Percentiles rank a stretch among this genome's conserved stretches.
phyloP scores from a whole-genome alignment of 2,113 vertebrate genomes.

The Seriola dumerili region DNA sequence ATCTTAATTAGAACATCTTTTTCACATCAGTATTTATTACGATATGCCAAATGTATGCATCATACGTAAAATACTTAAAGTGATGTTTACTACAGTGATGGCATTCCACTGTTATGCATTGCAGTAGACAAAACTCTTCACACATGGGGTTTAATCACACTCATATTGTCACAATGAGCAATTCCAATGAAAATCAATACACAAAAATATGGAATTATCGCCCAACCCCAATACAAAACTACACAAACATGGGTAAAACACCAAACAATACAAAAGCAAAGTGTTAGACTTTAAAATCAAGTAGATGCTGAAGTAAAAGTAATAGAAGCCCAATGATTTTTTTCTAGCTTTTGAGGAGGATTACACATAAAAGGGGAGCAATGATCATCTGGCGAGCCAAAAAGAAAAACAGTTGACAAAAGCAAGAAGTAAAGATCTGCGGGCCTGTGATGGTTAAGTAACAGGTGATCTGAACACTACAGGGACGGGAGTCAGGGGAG shows the following conservation, averaged over 20 bases:
- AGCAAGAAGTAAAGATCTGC: conserved; percentile 66
- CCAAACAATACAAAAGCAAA: conserved; percentile 64
- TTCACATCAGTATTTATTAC: background rate
- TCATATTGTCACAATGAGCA: background rate
- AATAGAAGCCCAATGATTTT: conserved; percentile 52
- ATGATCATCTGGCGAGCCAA: conserved; percentile 55
- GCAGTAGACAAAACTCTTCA: background rate
- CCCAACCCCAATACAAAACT: conserved; percentile 35
- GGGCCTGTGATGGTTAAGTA: conserved; percentile 57
- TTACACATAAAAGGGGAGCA: conserved; percentile 49
- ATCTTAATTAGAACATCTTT: background rate
- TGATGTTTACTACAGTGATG: background rate
- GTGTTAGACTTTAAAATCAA: conserved; percentile 52
- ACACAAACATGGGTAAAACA: conserved; percentile 47
- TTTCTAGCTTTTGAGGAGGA: conserved; percentile 26
- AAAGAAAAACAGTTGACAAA: conserved; percentile 62
- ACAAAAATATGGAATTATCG: conserved; percentile 23
- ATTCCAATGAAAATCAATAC: background rate
- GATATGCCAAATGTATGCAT: background rate
- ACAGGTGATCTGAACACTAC: conserved; percentile 51
- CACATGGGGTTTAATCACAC: background rate
- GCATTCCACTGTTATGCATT: background rate
- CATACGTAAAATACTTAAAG: background rate
- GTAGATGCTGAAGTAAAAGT: conserved; percentile 43
- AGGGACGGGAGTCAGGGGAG: conserved; percentile 40